phyloP scores from a whole-genome alignment of 1,140 invertebrate species.

The Gonatopus flavifemur region DNA sequence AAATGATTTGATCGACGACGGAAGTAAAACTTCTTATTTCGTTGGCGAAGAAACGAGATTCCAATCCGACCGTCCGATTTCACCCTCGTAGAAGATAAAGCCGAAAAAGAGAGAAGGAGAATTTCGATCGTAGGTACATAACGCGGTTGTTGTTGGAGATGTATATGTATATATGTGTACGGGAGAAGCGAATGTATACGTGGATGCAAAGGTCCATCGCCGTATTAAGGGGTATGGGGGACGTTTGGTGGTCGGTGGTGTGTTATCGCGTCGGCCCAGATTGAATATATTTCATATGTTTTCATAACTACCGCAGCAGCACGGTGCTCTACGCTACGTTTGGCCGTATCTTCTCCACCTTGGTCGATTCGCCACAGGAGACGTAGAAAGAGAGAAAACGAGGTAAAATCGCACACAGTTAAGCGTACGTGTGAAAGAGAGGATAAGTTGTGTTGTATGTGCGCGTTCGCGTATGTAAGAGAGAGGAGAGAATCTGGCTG shows the following conservation, averaged over 20 bases:
- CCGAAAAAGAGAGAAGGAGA: too few relatives aligned
- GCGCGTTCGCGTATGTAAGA: neutral
- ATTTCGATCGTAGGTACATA: too few relatives aligned
- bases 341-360: slow-evolving; percentile 41
- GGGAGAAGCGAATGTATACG: slow-evolving; percentile 8
- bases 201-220: slow-evolving; percentile 2
- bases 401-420: too few relatives aligned
- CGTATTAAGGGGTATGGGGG: neutral
- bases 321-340: slow-evolving; percentile 32
- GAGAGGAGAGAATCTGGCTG: slow-evolving; percentile 1
- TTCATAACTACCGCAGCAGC: slow-evolving; percentile 53
- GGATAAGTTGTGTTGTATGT: too few relatives aligned
- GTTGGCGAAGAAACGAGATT: too few relatives aligned
- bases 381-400: slow-evolving; percentile 13
- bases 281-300: slow-evolving; percentile 62
- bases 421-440: neutral
- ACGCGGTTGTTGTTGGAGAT: too few relatives aligned
- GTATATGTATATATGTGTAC: too few relatives aligned
- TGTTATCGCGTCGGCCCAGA: slow-evolving; percentile 54
- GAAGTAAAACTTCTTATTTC: too few relatives aligned
- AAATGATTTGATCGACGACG: too few relatives aligned
- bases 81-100: too few relatives aligned
- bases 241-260: slow-evolving; percentile 33
- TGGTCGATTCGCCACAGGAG: slow-evolving; percentile 1
- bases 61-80: too few relatives aligned